Evolutionary conservation across 2,113 vertebrate species (phyloP).

Genomic region (Pycnonotus jocosus): DNA sequence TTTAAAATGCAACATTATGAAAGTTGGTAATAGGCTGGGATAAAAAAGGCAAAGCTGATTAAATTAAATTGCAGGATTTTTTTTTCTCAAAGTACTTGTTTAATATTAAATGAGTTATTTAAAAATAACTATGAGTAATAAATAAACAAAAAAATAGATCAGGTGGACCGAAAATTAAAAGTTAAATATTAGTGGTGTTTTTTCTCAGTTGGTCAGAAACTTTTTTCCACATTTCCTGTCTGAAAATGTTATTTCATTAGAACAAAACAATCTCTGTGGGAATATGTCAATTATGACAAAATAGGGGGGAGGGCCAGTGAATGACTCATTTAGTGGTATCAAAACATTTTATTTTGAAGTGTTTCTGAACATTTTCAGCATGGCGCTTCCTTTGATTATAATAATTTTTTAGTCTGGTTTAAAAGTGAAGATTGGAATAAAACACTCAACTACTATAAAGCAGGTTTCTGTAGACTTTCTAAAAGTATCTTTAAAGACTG

Average conservation of each 20-base stretch:
- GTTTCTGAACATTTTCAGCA: not conserved
- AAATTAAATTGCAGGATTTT: not conserved
- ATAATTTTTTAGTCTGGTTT: not conserved
- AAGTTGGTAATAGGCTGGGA: not conserved
- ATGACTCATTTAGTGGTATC: not conserved
- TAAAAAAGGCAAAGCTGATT: slow-evolving; percentile 8
- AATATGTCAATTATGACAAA: slow-evolving; percentile 7
- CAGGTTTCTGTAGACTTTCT: not conserved
- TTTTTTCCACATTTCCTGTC: not conserved
- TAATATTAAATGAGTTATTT: slow-evolving; percentile 50
- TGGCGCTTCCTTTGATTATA: slow-evolving; percentile 13
- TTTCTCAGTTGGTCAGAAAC: not conserved
- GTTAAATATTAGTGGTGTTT: not conserved
- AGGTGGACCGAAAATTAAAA: slow-evolving; percentile 34
- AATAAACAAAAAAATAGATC: not conserved
- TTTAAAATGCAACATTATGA: not conserved
- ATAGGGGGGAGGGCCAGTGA: not conserved
- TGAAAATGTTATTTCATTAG: not conserved
- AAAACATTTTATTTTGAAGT: not conserved
- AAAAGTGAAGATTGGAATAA: not conserved
- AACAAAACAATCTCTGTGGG: not conserved
- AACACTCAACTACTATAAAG: not conserved
- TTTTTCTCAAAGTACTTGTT: not conserved
- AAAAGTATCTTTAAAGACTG: not conserved
- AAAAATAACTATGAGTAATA: slow-evolving; percentile 32